phyloP scores from a whole-genome alignment of 2,888 invertebrate species.

The Mythimna lalbum region DNA sequence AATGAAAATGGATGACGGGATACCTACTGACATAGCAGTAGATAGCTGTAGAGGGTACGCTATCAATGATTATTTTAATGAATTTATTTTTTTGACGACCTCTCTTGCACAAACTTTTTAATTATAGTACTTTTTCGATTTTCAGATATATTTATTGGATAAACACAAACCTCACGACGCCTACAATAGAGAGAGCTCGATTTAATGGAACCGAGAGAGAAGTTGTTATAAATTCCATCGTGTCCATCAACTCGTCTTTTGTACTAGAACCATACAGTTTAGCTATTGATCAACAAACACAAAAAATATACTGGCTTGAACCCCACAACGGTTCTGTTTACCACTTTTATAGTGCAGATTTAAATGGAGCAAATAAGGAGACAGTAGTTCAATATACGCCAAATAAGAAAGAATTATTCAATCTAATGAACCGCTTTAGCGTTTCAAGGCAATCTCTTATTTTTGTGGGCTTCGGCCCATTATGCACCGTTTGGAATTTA shows the following conservation, averaged over 20 bases:
- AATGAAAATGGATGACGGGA: slow-evolving; percentile 87
- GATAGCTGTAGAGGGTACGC: slow-evolving; percentile 94
- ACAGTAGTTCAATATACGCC: no score
- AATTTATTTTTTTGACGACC: no score
- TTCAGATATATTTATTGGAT: slow-evolving; percentile 96
- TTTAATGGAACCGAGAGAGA: slow-evolving; percentile 92
- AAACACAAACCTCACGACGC: slow-evolving; percentile 92
- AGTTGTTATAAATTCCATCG: slow-evolving; percentile 89
- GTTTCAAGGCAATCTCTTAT: slow-evolving; percentile 88
- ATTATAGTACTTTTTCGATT: slow-evolving; percentile 44
- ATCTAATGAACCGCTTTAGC: background rate
- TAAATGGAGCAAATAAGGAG: background rate
- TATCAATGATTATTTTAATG: background rate
- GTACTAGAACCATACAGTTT: slow-evolving; percentile 90
- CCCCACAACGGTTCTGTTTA: fast-evolving
- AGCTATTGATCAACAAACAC: slow-evolving; percentile 1
- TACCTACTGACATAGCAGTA: slow-evolving; percentile 94
- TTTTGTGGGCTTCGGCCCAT: slow-evolving; percentile 14
- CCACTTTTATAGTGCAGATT: background rate
- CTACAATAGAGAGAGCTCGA: slow-evolving; percentile 94
- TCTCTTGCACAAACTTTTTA: background rate
- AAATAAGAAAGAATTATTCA: no score
- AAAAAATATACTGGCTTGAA: slow-evolving; percentile 2
- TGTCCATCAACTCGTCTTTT: slow-evolving; percentile 68
- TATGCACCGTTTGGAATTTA: background rate